Evolutionary conservation across 2,797 vertebrate genomes (phyloP).

Genomic region (Sebastes oblongus): DNA sequence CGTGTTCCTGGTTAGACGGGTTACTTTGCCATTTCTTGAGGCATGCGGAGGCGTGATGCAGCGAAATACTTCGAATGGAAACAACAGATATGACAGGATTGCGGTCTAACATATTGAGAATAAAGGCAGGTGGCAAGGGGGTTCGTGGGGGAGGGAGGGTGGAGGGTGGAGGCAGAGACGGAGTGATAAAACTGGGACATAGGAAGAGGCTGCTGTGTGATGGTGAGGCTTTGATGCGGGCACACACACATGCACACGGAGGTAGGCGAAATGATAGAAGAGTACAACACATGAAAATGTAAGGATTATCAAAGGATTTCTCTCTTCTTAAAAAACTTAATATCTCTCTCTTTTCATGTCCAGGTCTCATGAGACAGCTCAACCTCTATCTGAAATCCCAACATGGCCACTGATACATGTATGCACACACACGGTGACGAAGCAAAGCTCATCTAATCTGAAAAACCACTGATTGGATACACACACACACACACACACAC

Average conservation of each 20-base stretch:
- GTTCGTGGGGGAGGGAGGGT: slow-evolving; percentile 5
- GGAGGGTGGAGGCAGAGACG: slow-evolving; percentile 41
- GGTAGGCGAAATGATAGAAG: slow-evolving; percentile 20
- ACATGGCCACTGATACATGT: slow-evolving; percentile 1
- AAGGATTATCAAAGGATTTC: slow-evolving; percentile 42
- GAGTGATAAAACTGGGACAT: slow-evolving; percentile 71
- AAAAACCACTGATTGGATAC: neutral
- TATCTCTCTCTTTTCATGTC: slow-evolving; percentile 34
- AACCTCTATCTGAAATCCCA: slow-evolving; percentile 13
- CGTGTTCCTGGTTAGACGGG: slow-evolving; percentile 34
- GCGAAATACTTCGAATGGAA: slow-evolving; percentile 49
- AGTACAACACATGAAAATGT: slow-evolving; percentile 36
- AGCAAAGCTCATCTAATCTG: neutral
- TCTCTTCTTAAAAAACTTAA: slow-evolving; percentile 21
- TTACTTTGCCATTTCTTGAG: slow-evolving; percentile 35
- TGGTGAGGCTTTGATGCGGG: slow-evolving; percentile 40
- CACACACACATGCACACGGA: neutral
- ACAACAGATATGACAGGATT: slow-evolving; percentile 26
- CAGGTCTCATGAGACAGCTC: slow-evolving; percentile 8
- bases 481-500: neutral
- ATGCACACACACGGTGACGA: neutral
- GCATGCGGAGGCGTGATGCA: slow-evolving; percentile 51
- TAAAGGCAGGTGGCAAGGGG: slow-evolving; percentile 52
- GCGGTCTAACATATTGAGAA: slow-evolving; percentile 43
- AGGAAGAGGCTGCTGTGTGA: slow-evolving; percentile 39